Evolutionary conservation across 2,797 vertebrate species (phyloP).

Genomic region (Cetoscarus ocellatus): DNA sequence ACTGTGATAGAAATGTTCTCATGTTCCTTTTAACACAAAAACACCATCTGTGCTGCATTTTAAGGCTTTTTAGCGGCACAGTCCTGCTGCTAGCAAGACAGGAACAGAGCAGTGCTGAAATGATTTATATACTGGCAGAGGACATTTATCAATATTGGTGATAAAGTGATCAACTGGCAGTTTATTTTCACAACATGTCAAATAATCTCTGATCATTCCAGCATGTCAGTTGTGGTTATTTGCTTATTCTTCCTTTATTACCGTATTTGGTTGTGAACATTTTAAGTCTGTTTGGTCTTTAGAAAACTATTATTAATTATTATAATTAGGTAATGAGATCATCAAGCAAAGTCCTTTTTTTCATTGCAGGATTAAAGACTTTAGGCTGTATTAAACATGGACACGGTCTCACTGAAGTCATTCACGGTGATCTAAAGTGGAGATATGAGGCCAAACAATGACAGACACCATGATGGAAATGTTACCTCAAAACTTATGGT

Average conservation of each 20-base stretch:
- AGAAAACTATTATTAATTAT: no score
- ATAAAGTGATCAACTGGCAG: not conserved
- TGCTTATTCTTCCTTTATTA: not conserved
- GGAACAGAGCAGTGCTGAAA: not conserved
- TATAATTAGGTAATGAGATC: no score
- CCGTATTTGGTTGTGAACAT: no score
- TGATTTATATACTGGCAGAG: not conserved
- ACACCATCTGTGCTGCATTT: constrained; percentile 9
- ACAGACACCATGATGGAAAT: no score
- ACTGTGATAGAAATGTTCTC: constrained; percentile 23
- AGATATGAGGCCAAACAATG: no score
- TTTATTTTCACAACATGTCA: not conserved
- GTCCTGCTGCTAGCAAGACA: constrained; percentile 4
- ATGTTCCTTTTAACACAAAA: constrained; percentile 23
- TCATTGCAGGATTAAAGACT: no score
- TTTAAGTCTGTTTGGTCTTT: no score
- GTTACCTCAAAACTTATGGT: no score
- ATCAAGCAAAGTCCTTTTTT: no score
- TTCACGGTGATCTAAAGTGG: no score
- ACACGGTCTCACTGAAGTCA: no score
- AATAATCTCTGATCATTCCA: not conserved
- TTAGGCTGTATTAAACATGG: no score
- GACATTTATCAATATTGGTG: not conserved
- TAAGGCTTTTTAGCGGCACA: not conserved
- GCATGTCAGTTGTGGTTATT: not conserved